phyloP scores from a whole-genome alignment of 1,140 invertebrate genomes.

The Cotesia vestalis region DNA sequence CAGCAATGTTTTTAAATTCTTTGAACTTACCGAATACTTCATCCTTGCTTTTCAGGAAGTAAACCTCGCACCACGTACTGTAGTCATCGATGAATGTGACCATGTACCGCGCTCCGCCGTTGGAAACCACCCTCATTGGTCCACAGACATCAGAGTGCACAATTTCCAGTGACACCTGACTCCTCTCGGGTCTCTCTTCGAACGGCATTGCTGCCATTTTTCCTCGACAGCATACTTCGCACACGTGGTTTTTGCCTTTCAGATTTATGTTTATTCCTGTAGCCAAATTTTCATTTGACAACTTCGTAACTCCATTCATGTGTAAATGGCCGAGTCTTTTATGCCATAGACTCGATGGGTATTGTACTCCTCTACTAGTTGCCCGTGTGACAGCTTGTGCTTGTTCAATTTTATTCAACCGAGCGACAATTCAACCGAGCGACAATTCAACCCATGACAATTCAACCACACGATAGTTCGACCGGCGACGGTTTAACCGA shows the following conservation, averaged over 20 bases:
- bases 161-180: slow-evolving; percentile 46
- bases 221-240: slow-evolving; percentile 29
- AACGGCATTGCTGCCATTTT: slow-evolving; percentile 50
- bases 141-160: slow-evolving; percentile 58
- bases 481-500: no score
- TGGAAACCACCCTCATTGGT: slow-evolving; percentile 46
- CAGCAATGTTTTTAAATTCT: slow-evolving; percentile 49
- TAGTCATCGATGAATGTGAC: slow-evolving; percentile 35
- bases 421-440: no score
- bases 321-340: slow-evolving; percentile 24
- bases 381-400: background rate
- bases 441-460: no score
- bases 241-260: background rate
- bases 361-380: background rate
- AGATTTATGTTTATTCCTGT: background rate
- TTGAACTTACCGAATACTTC: slow-evolving; percentile 52
- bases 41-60: slow-evolving; percentile 35
- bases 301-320: background rate
- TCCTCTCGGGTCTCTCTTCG: slow-evolving; percentile 35
- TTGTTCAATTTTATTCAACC: background rate
- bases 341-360: slow-evolving; percentile 11
- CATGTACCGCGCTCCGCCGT: slow-evolving; percentile 39
- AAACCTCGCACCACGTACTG: slow-evolving; percentile 21
- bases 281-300: background rate
- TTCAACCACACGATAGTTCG: no score